Evolutionary conservation across 2,797 vertebrate genomes (phyloP).

Genomic region (Phataginus tricuspis): DNA sequence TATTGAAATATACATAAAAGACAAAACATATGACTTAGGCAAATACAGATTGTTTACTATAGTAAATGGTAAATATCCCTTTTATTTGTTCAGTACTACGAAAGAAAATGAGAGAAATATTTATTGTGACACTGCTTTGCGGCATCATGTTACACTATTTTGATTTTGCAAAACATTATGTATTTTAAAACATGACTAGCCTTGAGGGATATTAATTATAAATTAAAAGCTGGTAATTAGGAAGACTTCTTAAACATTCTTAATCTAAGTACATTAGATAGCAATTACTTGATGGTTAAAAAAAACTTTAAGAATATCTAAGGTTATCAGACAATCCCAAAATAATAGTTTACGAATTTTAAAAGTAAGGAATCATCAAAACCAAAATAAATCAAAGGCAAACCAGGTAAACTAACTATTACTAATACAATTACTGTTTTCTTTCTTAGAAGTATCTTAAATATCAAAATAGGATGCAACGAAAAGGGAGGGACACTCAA

Average conservation of each 20-base stretch:
- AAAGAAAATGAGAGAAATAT: not conserved
- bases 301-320: not conserved
- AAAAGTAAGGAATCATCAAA: not conserved
- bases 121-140: not conserved
- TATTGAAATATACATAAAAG: not conserved
- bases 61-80: not conserved
- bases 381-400: not conserved
- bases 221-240: not conserved
- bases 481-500: not conserved
- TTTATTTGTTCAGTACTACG: not conserved
- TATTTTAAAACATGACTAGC: not conserved
- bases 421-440: not conserved
- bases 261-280: not conserved
- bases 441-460: not conserved
- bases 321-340: not conserved
- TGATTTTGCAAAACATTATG: not conserved
- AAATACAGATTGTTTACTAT: not conserved
- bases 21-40: not conserved
- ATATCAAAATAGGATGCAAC: not conserved
- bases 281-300: not conserved
- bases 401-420: not conserved
- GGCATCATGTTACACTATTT: not conserved
- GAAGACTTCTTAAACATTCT: not conserved
- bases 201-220: not conserved
- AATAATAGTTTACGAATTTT: not conserved